Base-by-base conservation (phyloP, 2,797 vertebrate species). In the Tokudaia muenninki region DNA sequence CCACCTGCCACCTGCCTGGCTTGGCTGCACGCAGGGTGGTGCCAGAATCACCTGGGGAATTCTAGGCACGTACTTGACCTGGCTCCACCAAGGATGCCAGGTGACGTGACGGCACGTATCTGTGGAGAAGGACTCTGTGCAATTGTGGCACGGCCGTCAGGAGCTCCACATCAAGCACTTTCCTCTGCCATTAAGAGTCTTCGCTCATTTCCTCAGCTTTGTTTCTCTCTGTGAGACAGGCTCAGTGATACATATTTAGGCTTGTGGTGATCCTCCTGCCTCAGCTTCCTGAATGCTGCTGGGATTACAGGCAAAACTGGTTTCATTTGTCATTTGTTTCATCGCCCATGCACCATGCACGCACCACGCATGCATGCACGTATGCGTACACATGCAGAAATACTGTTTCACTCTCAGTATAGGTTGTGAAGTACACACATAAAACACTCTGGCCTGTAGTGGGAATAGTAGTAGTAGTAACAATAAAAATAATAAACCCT, bases 41-140 rank as follows among this genome's bases (percentile, higher is more conserved):
- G 44, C n/a, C 29, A 47, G 72, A 91, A 17, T 34, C 83, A 81
- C 29, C 31, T 3, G 10, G 55, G 37, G 24, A 86, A 83, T 82
- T 93, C 81, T 37, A 52, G 17, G 61, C 44, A 77, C 0, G 29
- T 0, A 1, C 34, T 52, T 3, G 8, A 24, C 6, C 14, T 34
- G 22, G 50, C 7, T 47, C 44, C 52, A 3, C 41, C 57, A 2
- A 1, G 92, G 75, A 14, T 31, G 16, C 65, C 79, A 5, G 6
- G 67, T 0, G 11, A n/a, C 3, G 31, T 26, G 4, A 6, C 0
- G 0, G 7, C 11, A 19, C 16, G 19, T 1, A n/a, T 63, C 72
- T 16, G 89, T 4, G 0, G 29, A 59, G 87, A 50, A 44, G 5
- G 14, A 9, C 37, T 19, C 19, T 3, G 1, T 7, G 37, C 41